phyloP scores from a whole-genome alignment of 2,113 vertebrate species.

The Mobula hypostoma region DNA sequence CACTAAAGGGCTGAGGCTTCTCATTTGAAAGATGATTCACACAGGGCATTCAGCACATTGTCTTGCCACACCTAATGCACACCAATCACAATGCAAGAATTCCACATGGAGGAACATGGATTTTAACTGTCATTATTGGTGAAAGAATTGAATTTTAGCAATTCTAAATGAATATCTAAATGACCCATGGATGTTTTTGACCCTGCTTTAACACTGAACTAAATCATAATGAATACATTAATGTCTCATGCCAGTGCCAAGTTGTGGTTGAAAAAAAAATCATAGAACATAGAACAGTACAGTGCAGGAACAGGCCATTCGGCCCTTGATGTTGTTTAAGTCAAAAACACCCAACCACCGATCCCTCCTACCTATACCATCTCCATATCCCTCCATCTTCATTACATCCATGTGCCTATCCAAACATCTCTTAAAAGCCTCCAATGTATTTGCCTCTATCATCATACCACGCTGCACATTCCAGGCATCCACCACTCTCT shows the following conservation, averaged over 20 bases:
- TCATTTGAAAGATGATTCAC: not conserved
- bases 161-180: not conserved
- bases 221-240: not conserved
- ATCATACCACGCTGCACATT: too few species aligned
- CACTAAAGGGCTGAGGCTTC: not conserved
- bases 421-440: too few species aligned
- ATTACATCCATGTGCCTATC: too few species aligned
- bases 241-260: not conserved
- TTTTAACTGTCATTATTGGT: not conserved
- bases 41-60: not conserved
- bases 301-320: too few species aligned
- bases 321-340: too few species aligned
- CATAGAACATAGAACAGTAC: too few species aligned
- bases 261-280: not conserved
- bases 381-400: too few species aligned
- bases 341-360: too few species aligned
- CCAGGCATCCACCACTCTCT: too few species aligned
- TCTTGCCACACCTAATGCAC: not conserved
- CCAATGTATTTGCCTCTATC: too few species aligned
- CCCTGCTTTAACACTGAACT: not conserved
- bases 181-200: not conserved
- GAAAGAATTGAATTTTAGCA: not conserved
- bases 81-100: not conserved
- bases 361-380: too few species aligned
- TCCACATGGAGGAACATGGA: not conserved